A percentile compares a stretch with the other conserved stretches of the same genome.
These are phyloP conservation scores for Sycophaga agraensis DNA, from an alignment of 1,140 invertebrate genomes.

Conservation along the genomic window DNA sequence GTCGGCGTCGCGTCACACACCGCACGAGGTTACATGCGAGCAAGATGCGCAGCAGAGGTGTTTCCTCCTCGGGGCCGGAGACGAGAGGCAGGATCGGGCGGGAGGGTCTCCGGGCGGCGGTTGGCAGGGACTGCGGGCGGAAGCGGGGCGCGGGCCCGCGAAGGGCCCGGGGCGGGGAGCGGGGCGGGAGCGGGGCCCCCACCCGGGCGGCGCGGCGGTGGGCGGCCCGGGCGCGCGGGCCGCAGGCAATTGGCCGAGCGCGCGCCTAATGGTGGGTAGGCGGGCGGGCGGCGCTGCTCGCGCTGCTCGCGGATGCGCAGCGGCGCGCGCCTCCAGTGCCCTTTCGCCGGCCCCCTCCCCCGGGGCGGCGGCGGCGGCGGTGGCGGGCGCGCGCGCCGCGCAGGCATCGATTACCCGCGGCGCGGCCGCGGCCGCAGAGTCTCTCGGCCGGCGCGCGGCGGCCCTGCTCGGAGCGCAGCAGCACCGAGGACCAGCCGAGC, in stretches of 20 bases:
- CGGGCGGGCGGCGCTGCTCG: conserved; percentile 36
- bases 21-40: too few species aligned
- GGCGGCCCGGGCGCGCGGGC: conserved; percentile 40
- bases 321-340: conserved; percentile 24
- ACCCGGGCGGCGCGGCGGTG: neutral
- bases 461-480: neutral
- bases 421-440: conserved; percentile 5
- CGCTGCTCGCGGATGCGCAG: conserved; percentile 35
- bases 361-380: neutral
- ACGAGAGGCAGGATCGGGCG: too few species aligned
- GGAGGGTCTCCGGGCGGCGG: too few species aligned
- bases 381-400: neutral
- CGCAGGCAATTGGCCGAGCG: conserved; percentile 53
- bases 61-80: too few species aligned
- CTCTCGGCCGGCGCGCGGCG: neutral
- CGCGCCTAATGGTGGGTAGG: conserved; percentile 55
- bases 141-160: too few species aligned
- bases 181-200: too few species aligned
- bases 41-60: too few species aligned
- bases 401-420: conserved; percentile 23
- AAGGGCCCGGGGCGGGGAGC: too few species aligned
- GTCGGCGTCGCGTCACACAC: too few species aligned
- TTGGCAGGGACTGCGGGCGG: too few species aligned
- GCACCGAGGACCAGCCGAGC: neutral
- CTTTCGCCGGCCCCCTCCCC: conserved; percentile 13